Evolutionary conservation across 2,888 invertebrate species (phyloP), one percentile per base, ranked within the genome.

Genomic region (Colletes collaris): DNA sequence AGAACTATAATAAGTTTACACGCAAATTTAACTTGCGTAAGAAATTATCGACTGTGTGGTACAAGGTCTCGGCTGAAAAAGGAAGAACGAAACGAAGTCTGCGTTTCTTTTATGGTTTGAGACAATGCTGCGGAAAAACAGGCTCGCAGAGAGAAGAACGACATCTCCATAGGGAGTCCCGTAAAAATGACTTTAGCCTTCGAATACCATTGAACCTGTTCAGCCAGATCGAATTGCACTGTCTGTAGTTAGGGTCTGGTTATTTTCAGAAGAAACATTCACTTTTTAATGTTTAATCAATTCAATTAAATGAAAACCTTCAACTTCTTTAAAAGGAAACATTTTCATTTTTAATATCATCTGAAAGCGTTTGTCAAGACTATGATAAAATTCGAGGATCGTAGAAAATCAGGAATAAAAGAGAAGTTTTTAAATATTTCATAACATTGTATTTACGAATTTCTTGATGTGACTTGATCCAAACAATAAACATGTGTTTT

Each of bases 201-300:
- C 79, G 35, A 53, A 76, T 67, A 65, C 72, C 66, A 68, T 40
- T 80, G 82, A 85, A 85, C 85, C 80, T 85, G 85, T 80, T 78
- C 71, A 53, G 63, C 64, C 82, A 74, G 71, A 76, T 80, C 78
- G 71, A 69, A 78, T 82, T 71, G 69, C 69, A 49, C 58, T 68
- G 67, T 65, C 79, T 65, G 65, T 53, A 40, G 67, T 52, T 55
- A 55, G 59, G 55, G 55, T 70, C 72, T 69, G 65, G 37, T 67
- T 63, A 53, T 62, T 75, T 67, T 79, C 74, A 68, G 49, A 52
- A 11, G 27, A 52, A 49, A 59, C 69, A 2, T 46, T 56, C 58
- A 11, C 44, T 58, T 44, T 71, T 67, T 56, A 27, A 27, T 2
- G 27, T 27, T 27, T 27, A 27, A 27, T 27, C 6, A 27, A 3